phyloP scores from a whole-genome alignment of 2,113 vertebrate genomes.

The Tachysurus vachellii region DNA sequence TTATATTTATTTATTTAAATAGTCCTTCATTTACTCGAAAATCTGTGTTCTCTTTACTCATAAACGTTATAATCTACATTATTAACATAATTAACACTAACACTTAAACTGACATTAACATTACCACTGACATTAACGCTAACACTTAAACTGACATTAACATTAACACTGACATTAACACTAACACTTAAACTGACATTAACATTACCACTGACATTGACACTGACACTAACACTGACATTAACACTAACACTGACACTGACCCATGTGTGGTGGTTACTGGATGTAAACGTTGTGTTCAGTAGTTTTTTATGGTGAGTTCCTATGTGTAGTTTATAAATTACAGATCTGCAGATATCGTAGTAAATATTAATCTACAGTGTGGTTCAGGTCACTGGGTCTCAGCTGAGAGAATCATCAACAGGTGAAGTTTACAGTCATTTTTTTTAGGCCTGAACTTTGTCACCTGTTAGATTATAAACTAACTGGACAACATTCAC shows the following conservation, averaged over 20 bases:
- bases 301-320: not conserved
- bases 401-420: conserved; percentile 3
- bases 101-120: too few relatives aligned
- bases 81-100: not conserved
- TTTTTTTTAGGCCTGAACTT: not conserved
- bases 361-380: not conserved
- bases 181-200: not conserved
- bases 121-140: too few relatives aligned
- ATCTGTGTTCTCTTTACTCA: not conserved
- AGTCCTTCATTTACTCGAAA: not conserved
- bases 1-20: not conserved
- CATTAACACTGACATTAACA: too few relatives aligned
- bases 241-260: too few relatives aligned
- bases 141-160: too few relatives aligned
- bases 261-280: not conserved
- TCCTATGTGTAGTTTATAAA: not conserved
- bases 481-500: not conserved
- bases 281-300: not conserved
- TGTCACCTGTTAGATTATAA: conserved; percentile 8
- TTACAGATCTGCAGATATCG: not conserved
- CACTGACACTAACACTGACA: too few relatives aligned
- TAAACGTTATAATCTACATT: not conserved
- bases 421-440: not conserved
- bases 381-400: not conserved
- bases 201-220: too few relatives aligned